phyloP scores from a whole-genome alignment of 2,888 invertebrate species.

The Drosophila algonquin region DNA sequence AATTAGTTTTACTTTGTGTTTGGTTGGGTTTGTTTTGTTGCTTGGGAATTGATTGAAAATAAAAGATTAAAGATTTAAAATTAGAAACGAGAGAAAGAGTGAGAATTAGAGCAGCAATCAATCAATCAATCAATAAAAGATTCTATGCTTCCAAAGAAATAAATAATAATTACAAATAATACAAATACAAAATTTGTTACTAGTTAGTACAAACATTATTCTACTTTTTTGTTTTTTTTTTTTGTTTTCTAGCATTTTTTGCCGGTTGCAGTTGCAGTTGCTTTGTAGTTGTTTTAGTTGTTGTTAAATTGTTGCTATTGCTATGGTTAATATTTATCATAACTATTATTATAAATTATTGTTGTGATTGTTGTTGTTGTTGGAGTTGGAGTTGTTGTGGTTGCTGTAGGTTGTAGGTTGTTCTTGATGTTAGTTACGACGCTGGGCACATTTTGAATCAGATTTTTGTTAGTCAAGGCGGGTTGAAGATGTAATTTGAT shows the following conservation, averaged over 20 bases:
- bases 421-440: slow-evolving; percentile 46
- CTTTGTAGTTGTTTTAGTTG: slow-evolving; percentile 53
- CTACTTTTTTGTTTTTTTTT: slow-evolving; percentile 43
- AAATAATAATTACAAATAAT: slow-evolving; percentile 20
- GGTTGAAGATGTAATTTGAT: slow-evolving; percentile 38
- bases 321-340: slow-evolving; percentile 18
- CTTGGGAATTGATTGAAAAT: slow-evolving; percentile 11
- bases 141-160: slow-evolving; percentile 36
- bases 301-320: slow-evolving; percentile 37
- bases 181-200: slow-evolving; percentile 5
- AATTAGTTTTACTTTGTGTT: slow-evolving; percentile 31
- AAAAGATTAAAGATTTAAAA: slow-evolving; percentile 19
- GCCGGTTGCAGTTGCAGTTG: slow-evolving; percentile 43
- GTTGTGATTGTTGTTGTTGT: slow-evolving; percentile 40
- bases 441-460: slow-evolving; percentile 57
- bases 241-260: slow-evolving; percentile 10
- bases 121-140: slow-evolving; percentile 39
- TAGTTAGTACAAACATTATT: slow-evolving; percentile 59
- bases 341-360: slow-evolving; percentile 27
- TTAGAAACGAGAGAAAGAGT: slow-evolving; percentile 26
- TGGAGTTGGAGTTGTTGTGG: slow-evolving; percentile 26
- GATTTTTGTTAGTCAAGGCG: slow-evolving; percentile 40
- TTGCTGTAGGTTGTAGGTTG: slow-evolving; percentile 32
- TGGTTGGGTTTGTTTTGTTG: slow-evolving; percentile 11
- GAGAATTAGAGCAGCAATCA: slow-evolving; percentile 36